phyloP scores from a whole-genome alignment of 2,888 invertebrate genomes.

The Orgyia antiqua region DNA sequence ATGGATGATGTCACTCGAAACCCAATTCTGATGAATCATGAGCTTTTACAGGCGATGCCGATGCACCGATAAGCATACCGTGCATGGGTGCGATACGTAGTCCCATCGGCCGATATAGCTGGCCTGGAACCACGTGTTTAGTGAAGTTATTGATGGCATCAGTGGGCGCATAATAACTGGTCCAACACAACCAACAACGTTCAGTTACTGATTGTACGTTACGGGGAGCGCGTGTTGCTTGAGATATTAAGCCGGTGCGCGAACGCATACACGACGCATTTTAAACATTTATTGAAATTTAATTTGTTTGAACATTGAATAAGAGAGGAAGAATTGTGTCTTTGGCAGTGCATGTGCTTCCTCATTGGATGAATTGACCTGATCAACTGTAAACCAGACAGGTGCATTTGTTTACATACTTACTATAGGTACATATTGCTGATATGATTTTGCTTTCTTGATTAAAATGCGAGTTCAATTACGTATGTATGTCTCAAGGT shows the following conservation, averaged over 20 bases:
- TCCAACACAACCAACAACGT: conserved; percentile 38
- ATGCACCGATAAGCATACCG: conserved; percentile 67
- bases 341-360: conserved; percentile 51
- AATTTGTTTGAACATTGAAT: conserved; percentile 36
- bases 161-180: conserved; percentile 76
- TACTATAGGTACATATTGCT: conserved; percentile 25
- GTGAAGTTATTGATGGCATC: conserved; percentile 65
- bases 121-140: conserved; percentile 65
- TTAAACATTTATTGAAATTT: conserved; percentile 33
- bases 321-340: conserved; percentile 43
- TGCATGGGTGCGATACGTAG: conserved; percentile 54
- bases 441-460: conserved; percentile 31
- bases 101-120: conserved; percentile 34
- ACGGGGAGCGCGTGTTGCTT: conserved; percentile 63
- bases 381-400: conserved; percentile 54
- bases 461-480: conserved; percentile 14
- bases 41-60: conserved; percentile 70
- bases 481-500: conserved; percentile 18
- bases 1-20: conserved; percentile 67
- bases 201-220: conserved; percentile 65
- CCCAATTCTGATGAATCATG: conserved; percentile 70
- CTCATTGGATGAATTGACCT: conserved; percentile 43
- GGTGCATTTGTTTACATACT: conserved; percentile 66
- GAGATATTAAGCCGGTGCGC: conserved; percentile 48
- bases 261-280: conserved; percentile 59